Base-by-base conservation (phyloP, 2,113 vertebrate species). In the Pongo abelii region DNA sequence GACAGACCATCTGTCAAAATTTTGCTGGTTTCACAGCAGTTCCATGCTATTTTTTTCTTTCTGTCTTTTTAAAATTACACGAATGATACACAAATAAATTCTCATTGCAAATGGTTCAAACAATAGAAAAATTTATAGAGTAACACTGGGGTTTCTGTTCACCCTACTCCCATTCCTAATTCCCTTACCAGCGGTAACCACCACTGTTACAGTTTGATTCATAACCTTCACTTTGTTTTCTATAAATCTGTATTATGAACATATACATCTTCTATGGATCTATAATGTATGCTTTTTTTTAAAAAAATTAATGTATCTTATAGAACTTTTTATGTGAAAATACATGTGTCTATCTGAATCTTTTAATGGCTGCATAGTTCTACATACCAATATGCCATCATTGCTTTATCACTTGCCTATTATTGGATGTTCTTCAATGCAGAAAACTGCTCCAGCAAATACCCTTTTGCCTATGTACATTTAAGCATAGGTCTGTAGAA, bases 1-100 rank as follows among this genome's bases (percentile, higher is more conserved):
- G 81, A 96, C 64, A 96, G 87, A 93, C 97, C 97, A 98, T 98
- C 98, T 98, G 97, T 97, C 95, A 98, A 91, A 95, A 38, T 94
- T 93, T 85, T 96, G 67, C 67, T 72, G 35, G 75, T 89, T 92
- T 96, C 79, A 93, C 46, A 87, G 90, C 81, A 96, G 84, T 78
- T 90, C 32, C 46, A 25, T 81, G 38, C 50, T 92, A 70, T 86
- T 91, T 91, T 74, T 46, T 8, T 61, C 1, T 30, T 2, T 70
- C 23, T 93, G 75, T 81, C 79, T 61, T 59, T 95, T 89, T 52
- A 94, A 96, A 88, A 83, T 61, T 84, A 78, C 7, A 64, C 75
- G 90, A 84, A 89, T 74, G 79, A 92, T 38, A 84, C 50, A 96
- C 83, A 85, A 96, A 94, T 83, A 88, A 81, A 74, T 94, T 95